Percentiles rank a stretch among this genome's conserved stretches.
Evolutionary conservation across 1,140 invertebrate genomes (phyloP).

Genomic region (Lerema accius): DNA sequence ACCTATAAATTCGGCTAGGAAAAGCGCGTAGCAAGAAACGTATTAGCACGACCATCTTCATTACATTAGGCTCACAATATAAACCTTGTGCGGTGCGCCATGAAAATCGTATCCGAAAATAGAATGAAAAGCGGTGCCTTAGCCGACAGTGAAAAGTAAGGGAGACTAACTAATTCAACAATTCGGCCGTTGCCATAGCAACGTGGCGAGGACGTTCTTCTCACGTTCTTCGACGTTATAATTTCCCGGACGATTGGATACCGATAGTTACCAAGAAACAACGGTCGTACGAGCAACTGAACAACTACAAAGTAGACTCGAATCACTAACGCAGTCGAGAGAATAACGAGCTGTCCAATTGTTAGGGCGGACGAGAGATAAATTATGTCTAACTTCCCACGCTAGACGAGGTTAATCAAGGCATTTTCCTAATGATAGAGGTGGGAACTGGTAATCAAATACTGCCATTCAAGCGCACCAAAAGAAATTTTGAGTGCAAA

Average conservation of each 20-base stretch:
- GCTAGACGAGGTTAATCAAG: neutral
- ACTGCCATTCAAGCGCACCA: too few species aligned
- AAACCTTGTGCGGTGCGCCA: neutral
- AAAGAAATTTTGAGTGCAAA: slow-evolving; percentile 2
- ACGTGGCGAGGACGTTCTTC: slow-evolving; percentile 50
- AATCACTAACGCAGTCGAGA: neutral
- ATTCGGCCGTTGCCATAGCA: slow-evolving; percentile 54
- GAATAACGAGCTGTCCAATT: slow-evolving; percentile 17
- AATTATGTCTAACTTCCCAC: slow-evolving; percentile 25
- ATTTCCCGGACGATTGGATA: slow-evolving; percentile 68
- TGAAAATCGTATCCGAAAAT: slow-evolving; percentile 6
- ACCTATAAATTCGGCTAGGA: neutral
- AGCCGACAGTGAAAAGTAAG: slow-evolving; percentile 32
- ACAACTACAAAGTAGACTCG: slow-evolving; percentile 38
- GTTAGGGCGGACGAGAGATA: slow-evolving; percentile 24
- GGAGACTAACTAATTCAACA: slow-evolving; percentile 63
- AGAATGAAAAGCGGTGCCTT: neutral
- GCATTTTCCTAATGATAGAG: neutral
- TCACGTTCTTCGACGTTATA: slow-evolving; percentile 53
- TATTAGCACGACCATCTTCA: neutral
- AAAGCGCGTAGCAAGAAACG: neutral
- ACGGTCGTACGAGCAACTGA: slow-evolving; percentile 56
- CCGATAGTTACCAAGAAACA: slow-evolving; percentile 57
- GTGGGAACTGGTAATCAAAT: too few species aligned
- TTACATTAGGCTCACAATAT: neutral